These are phyloP conservation scores for Brachionus calyciflorus DNA, from an alignment of 1,140 invertebrate species.

Conservation along the genomic window DNA sequence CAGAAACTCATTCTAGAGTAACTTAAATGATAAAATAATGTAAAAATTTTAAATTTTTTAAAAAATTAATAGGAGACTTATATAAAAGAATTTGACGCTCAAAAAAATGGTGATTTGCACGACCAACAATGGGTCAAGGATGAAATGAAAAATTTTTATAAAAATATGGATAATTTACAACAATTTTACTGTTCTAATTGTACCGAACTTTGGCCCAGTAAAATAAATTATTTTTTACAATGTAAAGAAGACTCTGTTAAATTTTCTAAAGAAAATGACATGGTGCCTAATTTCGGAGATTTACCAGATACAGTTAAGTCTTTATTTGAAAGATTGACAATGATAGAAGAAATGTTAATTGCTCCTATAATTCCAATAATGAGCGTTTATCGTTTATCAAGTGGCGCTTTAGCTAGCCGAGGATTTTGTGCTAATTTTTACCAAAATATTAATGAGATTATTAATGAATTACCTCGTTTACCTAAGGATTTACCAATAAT, in stretches of 20 bases:
- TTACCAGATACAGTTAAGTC: background rate
- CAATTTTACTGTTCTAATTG: slow-evolving; percentile 16
- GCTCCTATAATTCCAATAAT: slow-evolving; percentile 7
- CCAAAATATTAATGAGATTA: background rate
- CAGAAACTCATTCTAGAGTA: background rate
- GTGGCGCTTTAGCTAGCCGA: slow-evolving; percentile 12
- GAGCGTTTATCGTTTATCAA: background rate
- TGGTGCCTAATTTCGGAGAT: background rate
- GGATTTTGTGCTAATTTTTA: slow-evolving; percentile 14
- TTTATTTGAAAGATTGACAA: background rate
- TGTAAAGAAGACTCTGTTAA: background rate
- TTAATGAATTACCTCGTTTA: background rate
- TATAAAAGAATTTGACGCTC: slow-evolving; percentile 13
- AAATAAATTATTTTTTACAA: slow-evolving; percentile 2
- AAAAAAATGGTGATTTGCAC: background rate
- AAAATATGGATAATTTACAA: background rate
- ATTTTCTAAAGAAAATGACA: slow-evolving; percentile 26
- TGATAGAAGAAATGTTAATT: slow-evolving; percentile 20
- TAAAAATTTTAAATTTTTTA: background rate
- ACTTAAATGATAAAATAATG: background rate
- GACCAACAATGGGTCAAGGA: background rate
- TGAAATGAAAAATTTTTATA: background rate
- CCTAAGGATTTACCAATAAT: background rate
- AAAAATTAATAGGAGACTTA: background rate
- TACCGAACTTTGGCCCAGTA: background rate